Percentiles rank a stretch among this genome's conserved stretches.
Conservation (phyloP, 1,140 invertebrate genomes). For the Leguminivora glycinivorella region DNA sequence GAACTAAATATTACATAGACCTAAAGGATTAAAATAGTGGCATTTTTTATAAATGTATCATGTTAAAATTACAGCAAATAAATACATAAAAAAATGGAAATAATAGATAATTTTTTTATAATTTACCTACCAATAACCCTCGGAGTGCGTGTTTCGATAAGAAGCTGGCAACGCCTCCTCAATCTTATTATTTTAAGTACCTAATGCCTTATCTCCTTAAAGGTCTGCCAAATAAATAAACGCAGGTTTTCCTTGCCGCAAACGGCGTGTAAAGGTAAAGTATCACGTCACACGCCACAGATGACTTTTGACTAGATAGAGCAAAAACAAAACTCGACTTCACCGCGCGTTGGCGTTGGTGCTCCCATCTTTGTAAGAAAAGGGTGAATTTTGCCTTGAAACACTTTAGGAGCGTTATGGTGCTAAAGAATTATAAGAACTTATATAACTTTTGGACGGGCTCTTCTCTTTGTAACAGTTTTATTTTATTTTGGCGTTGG, state of each 20-base stretch:
- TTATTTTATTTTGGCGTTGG: too few species aligned
- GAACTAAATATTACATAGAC: too few species aligned
- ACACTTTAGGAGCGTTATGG: too few species aligned
- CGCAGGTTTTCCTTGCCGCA: conserved; percentile 46
- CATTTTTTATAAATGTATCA: too few species aligned
- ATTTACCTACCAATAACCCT: neutral
- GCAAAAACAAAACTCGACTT: neutral
- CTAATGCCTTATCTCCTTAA: conserved; percentile 21
- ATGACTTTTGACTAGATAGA: neutral
- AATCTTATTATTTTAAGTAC: conserved; percentile 28
- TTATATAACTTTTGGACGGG: too few species aligned
- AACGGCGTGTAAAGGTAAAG: conserved; percentile 71
- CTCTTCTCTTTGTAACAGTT: too few species aligned
- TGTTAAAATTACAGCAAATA: too few species aligned
- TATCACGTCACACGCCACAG: conserved; percentile 61
- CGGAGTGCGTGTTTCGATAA: neutral
- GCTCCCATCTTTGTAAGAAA: too few species aligned
- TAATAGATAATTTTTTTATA: neutral
- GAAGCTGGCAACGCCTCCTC: neutral
- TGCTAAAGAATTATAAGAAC: too few species aligned
- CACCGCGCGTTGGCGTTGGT: too few species aligned
- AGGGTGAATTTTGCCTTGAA: neutral
- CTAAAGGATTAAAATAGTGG: too few species aligned
- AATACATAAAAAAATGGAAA: too few species aligned
- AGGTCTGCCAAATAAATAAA: conserved; percentile 25